These are phyloP conservation scores for Vicugna pacos DNA, from an alignment of 2,113 vertebrate species.

Conservation along the genomic window DNA sequence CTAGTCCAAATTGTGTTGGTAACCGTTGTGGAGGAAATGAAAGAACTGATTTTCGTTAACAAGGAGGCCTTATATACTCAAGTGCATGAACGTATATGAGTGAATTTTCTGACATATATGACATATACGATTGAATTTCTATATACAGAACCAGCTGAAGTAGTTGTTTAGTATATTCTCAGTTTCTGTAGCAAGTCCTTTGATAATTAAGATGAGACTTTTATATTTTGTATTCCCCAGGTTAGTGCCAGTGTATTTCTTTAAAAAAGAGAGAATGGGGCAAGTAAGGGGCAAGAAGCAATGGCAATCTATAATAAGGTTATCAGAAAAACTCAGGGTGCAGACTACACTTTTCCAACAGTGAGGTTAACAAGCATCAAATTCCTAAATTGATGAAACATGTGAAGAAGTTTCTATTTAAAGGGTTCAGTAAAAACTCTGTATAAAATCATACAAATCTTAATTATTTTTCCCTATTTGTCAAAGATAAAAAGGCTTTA, in stretches of 20 bases:
- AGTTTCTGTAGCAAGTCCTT: not conserved
- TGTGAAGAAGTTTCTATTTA: conserved; percentile 5
- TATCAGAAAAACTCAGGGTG: not conserved
- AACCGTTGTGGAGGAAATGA: not conserved
- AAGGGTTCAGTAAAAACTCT: not conserved
- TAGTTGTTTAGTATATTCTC: not conserved
- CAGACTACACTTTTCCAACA: not conserved
- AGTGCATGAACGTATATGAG: not conserved
- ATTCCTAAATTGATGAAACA: conserved; percentile 22
- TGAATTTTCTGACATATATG: not conserved
- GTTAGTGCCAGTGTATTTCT: conserved; percentile 15
- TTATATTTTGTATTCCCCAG: not conserved
- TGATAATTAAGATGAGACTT: conserved; percentile 11
- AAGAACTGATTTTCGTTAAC: conserved; percentile 23
- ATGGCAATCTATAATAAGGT: not conserved
- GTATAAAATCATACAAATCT: not conserved
- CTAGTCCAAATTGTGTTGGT: not conserved
- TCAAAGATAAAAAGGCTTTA: not conserved
- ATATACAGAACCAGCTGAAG: not conserved
- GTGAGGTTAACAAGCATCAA: not conserved
- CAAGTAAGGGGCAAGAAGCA: not conserved
- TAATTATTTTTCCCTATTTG: not conserved
- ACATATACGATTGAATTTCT: not conserved
- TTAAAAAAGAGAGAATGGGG: not conserved
- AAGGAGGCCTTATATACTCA: not conserved